phyloP scores from a whole-genome alignment of 92 coral and sea anemone species.

The Nematostella vectensis region DNA sequence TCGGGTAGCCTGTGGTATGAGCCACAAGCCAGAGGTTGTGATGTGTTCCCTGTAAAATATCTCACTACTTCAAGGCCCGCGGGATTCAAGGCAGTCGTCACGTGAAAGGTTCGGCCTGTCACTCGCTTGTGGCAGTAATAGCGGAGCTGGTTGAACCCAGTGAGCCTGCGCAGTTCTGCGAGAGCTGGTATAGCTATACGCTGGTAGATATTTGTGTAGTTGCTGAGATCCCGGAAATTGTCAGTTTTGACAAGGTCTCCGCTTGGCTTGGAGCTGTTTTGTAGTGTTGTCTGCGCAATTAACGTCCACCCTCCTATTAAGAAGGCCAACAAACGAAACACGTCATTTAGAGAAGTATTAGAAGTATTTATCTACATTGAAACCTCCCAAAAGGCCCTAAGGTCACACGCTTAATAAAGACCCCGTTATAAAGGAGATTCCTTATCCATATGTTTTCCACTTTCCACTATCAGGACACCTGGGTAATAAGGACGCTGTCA shows the following conservation, averaged over 20 bases:
- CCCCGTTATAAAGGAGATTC: too few relatives aligned
- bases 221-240: slow-evolving; percentile 34
- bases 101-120: slow-evolving; percentile 64
- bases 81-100: slow-evolving; percentile 41
- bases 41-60: slow-evolving; percentile 36
- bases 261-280: slow-evolving; percentile 10
- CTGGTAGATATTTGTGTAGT: slow-evolving; percentile 45
- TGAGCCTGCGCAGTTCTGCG: slow-evolving; percentile 21
- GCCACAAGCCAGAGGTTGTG: slow-evolving; percentile 55
- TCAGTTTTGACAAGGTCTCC: slow-evolving; percentile 13
- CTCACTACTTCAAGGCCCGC: slow-evolving; percentile 38
- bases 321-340: too few relatives aligned
- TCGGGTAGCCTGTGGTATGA: slow-evolving; percentile 59
- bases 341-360: not conserved
- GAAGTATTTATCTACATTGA: too few relatives aligned
- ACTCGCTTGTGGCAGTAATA: slow-evolving; percentile 58
- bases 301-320: slow-evolving; percentile 85
- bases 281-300: slow-evolving; percentile 38
- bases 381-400: too few relatives aligned
- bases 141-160: slow-evolving; percentile 60
- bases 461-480: too few relatives aligned
- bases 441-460: too few relatives aligned
- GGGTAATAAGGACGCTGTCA: too few relatives aligned
- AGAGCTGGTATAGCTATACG: slow-evolving; percentile 40
- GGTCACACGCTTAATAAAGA: too few relatives aligned